A percentile compares a stretch with the other conserved stretches of the same genome.
Conservation (phyloP, 2,888 invertebrate species). For the Physocephala rufipes region DNA sequence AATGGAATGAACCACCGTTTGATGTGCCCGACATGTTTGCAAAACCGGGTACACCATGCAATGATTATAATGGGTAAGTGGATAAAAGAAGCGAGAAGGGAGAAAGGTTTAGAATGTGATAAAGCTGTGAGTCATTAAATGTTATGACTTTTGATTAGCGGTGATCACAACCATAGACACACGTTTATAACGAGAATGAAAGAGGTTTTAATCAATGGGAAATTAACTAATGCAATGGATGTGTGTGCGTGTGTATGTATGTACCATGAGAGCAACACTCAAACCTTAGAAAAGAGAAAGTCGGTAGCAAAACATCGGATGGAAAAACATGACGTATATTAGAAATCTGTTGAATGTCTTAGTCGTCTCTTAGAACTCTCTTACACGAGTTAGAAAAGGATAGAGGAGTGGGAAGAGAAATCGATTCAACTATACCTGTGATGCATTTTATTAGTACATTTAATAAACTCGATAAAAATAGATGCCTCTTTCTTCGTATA, state of each 20-base stretch:
- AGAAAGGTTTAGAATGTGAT: neutral
- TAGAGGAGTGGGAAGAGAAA: neutral
- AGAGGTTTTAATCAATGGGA: neutral
- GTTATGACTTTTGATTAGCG: neutral
- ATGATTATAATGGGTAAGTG: slow-evolving; percentile 84
- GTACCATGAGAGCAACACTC: neutral
- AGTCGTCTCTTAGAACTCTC: neutral
- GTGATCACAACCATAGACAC: neutral
- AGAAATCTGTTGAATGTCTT: too few relatives aligned
- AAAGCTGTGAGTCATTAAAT: neutral
- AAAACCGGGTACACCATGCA: slow-evolving; percentile 93
- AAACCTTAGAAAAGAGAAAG: too few relatives aligned
- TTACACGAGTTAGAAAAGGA: neutral
- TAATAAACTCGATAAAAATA: too few relatives aligned
- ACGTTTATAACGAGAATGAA: neutral
- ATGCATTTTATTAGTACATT: slow-evolving; percentile 1
- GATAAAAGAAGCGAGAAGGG: neutral
- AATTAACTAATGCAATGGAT: neutral
- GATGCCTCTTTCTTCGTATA: too few relatives aligned
- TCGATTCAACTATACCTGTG: neutral
- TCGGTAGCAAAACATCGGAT: too few relatives aligned
- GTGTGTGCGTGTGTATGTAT: neutral
- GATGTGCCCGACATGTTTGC: slow-evolving; percentile 94
- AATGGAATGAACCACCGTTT: slow-evolving; percentile 88
- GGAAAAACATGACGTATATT: too few relatives aligned